Percentiles rank a stretch among this genome's conserved stretches.
Conservation (phyloP, 2,888 invertebrate genomes). For the Phytoseiulus persimilis region DNA sequence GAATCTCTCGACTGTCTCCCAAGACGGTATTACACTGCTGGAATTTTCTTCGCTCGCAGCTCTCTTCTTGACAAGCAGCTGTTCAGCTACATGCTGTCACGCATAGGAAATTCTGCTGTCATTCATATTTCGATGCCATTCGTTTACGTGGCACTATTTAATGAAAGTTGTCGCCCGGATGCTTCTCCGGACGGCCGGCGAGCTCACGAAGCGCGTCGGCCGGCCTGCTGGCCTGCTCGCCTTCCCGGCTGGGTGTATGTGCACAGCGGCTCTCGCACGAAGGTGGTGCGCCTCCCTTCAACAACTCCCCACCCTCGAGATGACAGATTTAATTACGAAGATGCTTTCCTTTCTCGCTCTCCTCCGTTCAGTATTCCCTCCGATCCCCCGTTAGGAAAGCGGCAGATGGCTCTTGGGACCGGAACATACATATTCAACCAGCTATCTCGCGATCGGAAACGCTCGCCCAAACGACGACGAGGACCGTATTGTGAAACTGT, state of each 20-base stretch:
- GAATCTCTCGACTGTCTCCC: no score
- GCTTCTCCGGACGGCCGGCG: background rate
- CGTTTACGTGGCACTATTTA: background rate
- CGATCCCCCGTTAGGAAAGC: background rate
- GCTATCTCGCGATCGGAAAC: background rate
- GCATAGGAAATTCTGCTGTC: background rate
- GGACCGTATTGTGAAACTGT: no score
- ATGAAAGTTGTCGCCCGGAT: background rate
- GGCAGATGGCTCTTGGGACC: background rate
- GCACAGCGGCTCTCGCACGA: background rate
- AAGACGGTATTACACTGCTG: no score
- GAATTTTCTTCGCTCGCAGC: no score
- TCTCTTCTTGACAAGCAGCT: background rate
- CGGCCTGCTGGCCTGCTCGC: background rate
- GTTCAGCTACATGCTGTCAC: background rate
- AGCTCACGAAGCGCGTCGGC: background rate
- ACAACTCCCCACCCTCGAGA: constrained; percentile 5
- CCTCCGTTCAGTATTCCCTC: background rate
- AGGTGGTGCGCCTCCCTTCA: background rate
- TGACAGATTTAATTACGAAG: constrained; percentile 5
- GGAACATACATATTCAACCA: background rate
- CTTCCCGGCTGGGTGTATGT: no score
- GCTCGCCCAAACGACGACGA: background rate
- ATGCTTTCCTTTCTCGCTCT: background rate
- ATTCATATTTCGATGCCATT: background rate